Conservation (phyloP, 2,797 vertebrate species). For the Necrosyrtes monachus region DNA sequence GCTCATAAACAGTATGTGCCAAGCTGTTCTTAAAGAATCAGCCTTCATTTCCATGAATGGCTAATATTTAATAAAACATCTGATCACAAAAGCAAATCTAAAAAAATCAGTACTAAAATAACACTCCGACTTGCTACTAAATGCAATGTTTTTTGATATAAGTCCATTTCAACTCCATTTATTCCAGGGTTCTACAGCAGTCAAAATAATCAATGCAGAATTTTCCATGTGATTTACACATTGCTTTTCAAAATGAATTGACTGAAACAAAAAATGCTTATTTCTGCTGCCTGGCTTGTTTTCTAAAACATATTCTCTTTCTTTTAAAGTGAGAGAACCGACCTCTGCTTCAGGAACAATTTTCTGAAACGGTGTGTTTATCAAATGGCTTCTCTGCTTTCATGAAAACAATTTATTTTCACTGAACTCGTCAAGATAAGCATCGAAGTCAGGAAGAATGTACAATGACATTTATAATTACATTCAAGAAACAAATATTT, state of each 20-base stretch:
- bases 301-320: conserved; percentile 72
- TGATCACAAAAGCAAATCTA: conserved; percentile 24
- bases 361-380: conserved; percentile 77
- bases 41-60: background rate
- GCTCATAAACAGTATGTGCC: background rate
- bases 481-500: conserved; percentile 75
- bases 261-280: conserved; percentile 63
- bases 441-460: conserved; percentile 72
- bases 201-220: conserved; percentile 60
- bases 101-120: conserved; percentile 9
- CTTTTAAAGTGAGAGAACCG: conserved; percentile 71
- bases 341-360: conserved; percentile 79
- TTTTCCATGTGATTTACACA: conserved; percentile 71
- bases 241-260: conserved; percentile 64
- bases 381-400: conserved; percentile 78
- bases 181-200: conserved; percentile 50
- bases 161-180: conserved; percentile 53
- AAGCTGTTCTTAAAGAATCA: conserved; percentile 13
- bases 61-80: conserved; percentile 50
- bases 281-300: conserved; percentile 65
- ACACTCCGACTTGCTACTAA: background rate
- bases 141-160: conserved; percentile 44
- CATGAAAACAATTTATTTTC: conserved; percentile 82
- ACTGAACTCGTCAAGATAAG: conserved; percentile 77
- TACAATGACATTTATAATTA: conserved; percentile 79